Base-by-base conservation (phyloP, 2,113 vertebrate species). In the Pseudorectes ferrugineus region DNA sequence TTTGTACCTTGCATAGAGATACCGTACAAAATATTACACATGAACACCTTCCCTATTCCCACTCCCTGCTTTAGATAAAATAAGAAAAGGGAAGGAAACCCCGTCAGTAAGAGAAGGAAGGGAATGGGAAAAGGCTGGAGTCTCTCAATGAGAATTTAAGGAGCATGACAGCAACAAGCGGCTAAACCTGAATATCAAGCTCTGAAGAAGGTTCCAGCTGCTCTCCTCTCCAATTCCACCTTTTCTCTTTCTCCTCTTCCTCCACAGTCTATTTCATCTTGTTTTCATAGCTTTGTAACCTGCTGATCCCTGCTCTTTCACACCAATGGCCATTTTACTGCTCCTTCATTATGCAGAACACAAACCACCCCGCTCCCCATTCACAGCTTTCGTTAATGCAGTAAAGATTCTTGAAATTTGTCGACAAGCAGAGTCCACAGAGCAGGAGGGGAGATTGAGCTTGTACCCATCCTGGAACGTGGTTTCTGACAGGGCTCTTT, bases 341-440 rank as follows among this genome's bases (percentile, higher is more conserved):
- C 12, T 77, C 42, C 17, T 86, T 85, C 61, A 77, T 36, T 22
- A 76, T 55, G 24, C 8, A 48, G 13, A 26, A 52, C 26, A 48
- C 54, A 42, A 23, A n/a, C 16, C 52, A 38, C 3, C 6, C 6
- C 2, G 16, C 0, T 5, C 9, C 2, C 2, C 22, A 58, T 31
- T 31, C 66, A 45, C 19, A 59, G 43, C 11, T 87, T 81, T 65
- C 76, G 45, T 35, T n/a, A 85, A 67, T 26, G 25, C 35, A 68
- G 14, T 21, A 15, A 2, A 40, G 14, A 33, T 20, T 55, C 42
- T 21, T 15, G 42, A 58, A 52, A 91, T 43, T 7, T 42, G 58
- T 5, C 0, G 0, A 62, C 66, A 36, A 52, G n/a, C 24, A 57
- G 15, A 5, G 17, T 45, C 33, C 0, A 0, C 31, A 49, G 26